Conservation (phyloP, 2,113 vertebrate genomes). For the Ptilonorhynchus violaceus region DNA sequence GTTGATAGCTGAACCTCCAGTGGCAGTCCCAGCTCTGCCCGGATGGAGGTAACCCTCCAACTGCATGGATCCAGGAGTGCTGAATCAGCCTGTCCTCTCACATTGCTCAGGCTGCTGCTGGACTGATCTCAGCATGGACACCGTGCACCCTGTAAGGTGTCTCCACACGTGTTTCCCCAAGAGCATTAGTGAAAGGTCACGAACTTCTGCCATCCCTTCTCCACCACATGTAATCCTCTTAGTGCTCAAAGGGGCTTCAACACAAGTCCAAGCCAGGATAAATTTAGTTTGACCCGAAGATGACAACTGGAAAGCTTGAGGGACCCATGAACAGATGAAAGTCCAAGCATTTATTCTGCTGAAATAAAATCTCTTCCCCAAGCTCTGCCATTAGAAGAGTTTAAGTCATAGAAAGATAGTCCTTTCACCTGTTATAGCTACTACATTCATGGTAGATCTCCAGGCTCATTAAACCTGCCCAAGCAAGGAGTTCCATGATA, state of each 20-base stretch:
- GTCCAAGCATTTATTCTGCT: not conserved
- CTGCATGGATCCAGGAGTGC: not conserved
- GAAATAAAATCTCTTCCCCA: not conserved
- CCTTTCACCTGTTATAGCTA: not conserved
- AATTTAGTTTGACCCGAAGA: conserved; percentile 35
- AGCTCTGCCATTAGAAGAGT: not conserved
- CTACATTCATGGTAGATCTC: not conserved
- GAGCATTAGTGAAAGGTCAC: conserved; percentile 21
- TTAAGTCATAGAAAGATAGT: not conserved
- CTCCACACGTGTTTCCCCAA: not conserved
- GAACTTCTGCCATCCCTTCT: not conserved
- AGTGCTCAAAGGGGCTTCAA: conserved; percentile 4
- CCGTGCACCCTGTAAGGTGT: not conserved
- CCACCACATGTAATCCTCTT: conserved; percentile 27
- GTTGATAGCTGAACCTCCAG: not conserved
- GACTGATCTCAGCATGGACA: not conserved
- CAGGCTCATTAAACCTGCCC: not conserved
- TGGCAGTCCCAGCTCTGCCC: not conserved
- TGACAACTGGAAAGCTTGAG: not conserved
- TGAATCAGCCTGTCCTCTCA: not conserved
- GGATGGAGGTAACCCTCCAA: not conserved
- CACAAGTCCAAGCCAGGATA: not conserved
- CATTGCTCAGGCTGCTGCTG: not conserved
- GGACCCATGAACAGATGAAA: not conserved
- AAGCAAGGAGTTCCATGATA: not conserved